A percentile compares a stretch with the other conserved stretches of the same genome.
Evolutionary conservation across 2,113 vertebrate species (phyloP).

Genomic region (Podilymbus podiceps): DNA sequence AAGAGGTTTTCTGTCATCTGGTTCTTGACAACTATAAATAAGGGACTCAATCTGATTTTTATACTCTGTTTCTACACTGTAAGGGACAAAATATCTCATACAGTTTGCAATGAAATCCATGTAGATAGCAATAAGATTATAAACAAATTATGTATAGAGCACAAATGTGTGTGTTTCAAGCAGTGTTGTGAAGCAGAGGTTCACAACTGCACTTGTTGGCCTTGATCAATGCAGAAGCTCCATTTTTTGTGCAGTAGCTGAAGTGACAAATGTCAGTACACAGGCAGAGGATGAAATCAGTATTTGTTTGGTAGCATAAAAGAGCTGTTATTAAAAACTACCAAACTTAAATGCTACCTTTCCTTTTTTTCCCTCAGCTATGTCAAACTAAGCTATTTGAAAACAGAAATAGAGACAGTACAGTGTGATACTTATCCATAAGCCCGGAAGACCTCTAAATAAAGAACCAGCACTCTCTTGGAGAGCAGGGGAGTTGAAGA

Average conservation of each 20-base stretch:
- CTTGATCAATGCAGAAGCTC: not conserved
- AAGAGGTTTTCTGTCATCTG: conserved; percentile 43
- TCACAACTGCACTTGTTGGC: not conserved
- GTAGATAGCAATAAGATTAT: not conserved
- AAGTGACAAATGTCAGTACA: not conserved
- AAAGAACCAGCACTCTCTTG: not conserved
- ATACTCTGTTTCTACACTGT: not conserved
- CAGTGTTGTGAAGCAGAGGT: not conserved
- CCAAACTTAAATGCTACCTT: not conserved
- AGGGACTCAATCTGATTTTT: conserved; percentile 17
- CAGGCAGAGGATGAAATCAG: not conserved
- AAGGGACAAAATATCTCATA: not conserved
- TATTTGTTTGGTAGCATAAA: not conserved
- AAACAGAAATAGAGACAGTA: not conserved
- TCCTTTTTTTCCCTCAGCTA: not conserved
- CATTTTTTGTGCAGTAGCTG: not conserved
- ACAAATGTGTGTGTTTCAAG: not conserved
- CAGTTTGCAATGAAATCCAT: not conserved
- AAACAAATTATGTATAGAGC: not conserved
- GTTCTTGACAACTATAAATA: conserved; percentile 19
- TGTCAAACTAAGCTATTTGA: not conserved
- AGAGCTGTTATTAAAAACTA: not conserved
- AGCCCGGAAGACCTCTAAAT: not conserved
- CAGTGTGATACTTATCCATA: not conserved
- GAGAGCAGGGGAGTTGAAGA: not conserved